Evolutionary conservation across 2,888 invertebrate species (phyloP).

Genomic region (Nomada goodeniana): DNA sequence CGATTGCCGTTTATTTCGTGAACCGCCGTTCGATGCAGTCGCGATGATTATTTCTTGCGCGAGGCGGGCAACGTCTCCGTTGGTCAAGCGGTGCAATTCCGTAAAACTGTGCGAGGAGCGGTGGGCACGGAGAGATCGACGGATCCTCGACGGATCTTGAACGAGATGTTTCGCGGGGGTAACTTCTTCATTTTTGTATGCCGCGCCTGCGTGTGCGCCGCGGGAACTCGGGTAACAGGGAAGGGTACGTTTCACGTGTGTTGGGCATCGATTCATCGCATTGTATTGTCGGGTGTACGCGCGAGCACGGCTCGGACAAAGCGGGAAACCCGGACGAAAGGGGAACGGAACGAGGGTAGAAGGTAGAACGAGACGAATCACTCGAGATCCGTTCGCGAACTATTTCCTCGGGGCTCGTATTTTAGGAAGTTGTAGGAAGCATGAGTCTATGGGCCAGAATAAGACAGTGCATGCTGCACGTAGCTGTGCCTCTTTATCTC

Average conservation of each 20-base stretch:
- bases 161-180: conserved; percentile 49
- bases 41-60: conserved; percentile 36
- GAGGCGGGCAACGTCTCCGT: background rate
- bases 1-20: conserved; percentile 41
- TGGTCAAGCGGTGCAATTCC: background rate
- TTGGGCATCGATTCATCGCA: conserved; percentile 62
- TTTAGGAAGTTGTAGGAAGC: conserved; percentile 80
- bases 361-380: conserved; percentile 63
- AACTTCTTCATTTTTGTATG: conserved; percentile 61
- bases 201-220: conserved; percentile 8
- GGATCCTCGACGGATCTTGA: conserved; percentile 48
- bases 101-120: conserved; percentile 4
- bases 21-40: conserved; percentile 19
- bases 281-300: conserved; percentile 60
- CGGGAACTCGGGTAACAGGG: background rate
- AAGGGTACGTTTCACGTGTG: conserved; percentile 7
- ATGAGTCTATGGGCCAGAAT: conserved; percentile 76
- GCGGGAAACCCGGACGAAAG: conserved; percentile 47
- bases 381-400: conserved; percentile 71
- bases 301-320: conserved; percentile 47
- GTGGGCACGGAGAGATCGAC: conserved; percentile 20
- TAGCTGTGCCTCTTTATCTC: conserved; percentile 65
- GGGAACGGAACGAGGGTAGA: conserved; percentile 50
- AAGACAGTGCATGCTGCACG: conserved; percentile 70
- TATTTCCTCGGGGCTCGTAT: conserved; percentile 78